These are phyloP conservation scores for Pteronura brasiliensis DNA, from an alignment of 2,113 vertebrate species.

Conservation along the genomic window DNA sequence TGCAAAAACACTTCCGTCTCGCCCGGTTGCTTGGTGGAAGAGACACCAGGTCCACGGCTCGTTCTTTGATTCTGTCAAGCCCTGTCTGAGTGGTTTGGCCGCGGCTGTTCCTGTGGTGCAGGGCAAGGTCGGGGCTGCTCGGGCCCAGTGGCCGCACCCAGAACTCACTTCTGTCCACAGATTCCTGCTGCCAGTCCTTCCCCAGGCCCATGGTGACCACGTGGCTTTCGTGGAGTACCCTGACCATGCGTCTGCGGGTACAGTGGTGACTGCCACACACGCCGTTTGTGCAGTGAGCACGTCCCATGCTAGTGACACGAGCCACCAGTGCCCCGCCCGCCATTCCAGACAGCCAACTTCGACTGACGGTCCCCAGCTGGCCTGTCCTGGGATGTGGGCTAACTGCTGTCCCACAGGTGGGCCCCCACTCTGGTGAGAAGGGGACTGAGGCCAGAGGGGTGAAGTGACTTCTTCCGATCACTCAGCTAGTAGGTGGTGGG, in stretches of 20 bases:
- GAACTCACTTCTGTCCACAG: neutral
- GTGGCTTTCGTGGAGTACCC: too few relatives aligned
- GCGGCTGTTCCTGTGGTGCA: too few relatives aligned
- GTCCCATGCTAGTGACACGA: neutral
- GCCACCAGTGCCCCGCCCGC: too few relatives aligned
- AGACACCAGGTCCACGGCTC: rapidly evolving
- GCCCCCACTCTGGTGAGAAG: neutral
- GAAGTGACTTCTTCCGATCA: neutral
- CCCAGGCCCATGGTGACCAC: too few relatives aligned
- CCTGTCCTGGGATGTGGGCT: too few relatives aligned
- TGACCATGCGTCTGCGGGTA: neutral
- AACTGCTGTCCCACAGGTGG: neutral
- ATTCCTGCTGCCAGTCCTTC: neutral
- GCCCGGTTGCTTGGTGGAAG: neutral
- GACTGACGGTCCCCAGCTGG: too few relatives aligned
- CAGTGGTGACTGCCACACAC: rapidly evolving
- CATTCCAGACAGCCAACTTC: neutral
- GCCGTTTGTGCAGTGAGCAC: too few relatives aligned
- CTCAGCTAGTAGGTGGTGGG: neutral
- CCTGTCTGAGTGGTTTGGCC: neutral
- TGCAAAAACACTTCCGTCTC: rapidly evolving
- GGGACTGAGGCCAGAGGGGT: neutral
- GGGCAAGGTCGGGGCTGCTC: too few relatives aligned
- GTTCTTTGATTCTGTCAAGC: too few relatives aligned
- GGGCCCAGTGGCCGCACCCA: neutral